phyloP scores from a whole-genome alignment of 2,888 invertebrate species.

The Podotricha telesiphe region DNA sequence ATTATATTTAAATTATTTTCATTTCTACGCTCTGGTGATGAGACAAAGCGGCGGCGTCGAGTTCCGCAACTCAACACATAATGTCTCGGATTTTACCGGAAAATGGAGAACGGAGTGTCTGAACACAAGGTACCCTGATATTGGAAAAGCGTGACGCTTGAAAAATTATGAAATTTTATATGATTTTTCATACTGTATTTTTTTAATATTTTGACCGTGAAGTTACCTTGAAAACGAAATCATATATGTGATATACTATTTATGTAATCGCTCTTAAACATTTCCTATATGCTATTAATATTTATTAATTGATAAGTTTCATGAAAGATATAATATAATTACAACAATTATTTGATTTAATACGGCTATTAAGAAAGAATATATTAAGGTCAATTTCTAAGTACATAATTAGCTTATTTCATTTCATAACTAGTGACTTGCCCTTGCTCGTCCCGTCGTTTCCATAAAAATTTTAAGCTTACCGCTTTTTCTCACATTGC shows the following conservation, averaged over 20 bases:
- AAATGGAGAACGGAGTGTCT: too few species aligned
- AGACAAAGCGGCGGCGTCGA: too few species aligned
- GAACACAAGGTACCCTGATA: too few species aligned
- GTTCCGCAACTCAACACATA: too few species aligned
- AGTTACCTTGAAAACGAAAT: slow-evolving; percentile 1
- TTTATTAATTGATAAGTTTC: neutral
- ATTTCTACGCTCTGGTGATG: too few species aligned
- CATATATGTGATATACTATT: neutral
- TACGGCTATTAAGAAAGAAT: too few species aligned
- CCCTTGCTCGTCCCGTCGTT: neutral
- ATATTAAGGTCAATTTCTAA: neutral
- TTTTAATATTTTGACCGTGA: neutral
- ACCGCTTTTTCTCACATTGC: too few species aligned
- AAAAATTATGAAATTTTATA: too few species aligned
- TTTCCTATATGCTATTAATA: slow-evolving; percentile 3
- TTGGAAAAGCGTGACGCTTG: too few species aligned
- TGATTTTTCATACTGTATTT: too few species aligned
- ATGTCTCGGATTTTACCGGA: too few species aligned
- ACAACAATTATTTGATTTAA: neutral
- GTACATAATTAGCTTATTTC: neutral
- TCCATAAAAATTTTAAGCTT: neutral
- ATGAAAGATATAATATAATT: neutral
- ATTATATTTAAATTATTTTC: too few species aligned
- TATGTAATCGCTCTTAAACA: neutral
- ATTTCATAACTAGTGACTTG: neutral